Evolutionary conservation across 2,113 vertebrate genomes (phyloP).

Genomic region (Clarias batrachus): DNA sequence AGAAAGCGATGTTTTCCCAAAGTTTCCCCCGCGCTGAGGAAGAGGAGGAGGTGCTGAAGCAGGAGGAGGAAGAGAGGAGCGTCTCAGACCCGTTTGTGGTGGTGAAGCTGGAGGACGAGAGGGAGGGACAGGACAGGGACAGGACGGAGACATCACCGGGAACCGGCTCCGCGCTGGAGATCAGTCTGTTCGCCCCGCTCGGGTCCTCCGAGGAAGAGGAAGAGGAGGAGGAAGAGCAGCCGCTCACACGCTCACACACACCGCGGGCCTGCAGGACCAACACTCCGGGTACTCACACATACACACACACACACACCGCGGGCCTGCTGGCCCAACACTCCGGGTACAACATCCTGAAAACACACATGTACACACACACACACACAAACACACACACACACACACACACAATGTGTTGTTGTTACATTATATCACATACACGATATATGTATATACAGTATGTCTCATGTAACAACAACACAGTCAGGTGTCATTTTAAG

Average conservation of each 20-base stretch:
- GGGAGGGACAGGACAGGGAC: neutral
- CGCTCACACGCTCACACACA: neutral
- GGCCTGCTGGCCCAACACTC: too few species aligned
- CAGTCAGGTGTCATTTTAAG: too few species aligned
- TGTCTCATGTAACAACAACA: too few species aligned
- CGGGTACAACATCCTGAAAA: neutral
- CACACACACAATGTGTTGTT: too few species aligned
- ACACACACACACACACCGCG: neutral
- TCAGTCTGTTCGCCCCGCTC: conserved; percentile 27
- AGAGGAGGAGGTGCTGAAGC: conserved; percentile 4
- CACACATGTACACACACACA: neutral
- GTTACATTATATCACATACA: too few species aligned
- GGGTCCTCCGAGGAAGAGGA: conserved; percentile 23
- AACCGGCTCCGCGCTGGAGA: conserved; percentile 12
- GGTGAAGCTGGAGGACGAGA: conserved; percentile 32
- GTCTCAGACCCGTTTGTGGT: conserved; percentile 24
- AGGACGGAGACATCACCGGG: neutral
- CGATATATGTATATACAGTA: too few species aligned
- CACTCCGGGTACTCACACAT: neutral
- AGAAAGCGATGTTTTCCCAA: conserved; percentile 7
- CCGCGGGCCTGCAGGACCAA: neutral
- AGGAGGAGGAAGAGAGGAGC: conserved; percentile 33
- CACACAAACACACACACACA: too few species aligned
- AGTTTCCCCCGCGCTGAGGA: neutral
- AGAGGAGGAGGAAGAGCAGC: neutral